Evolutionary conservation across 2,888 invertebrate species (phyloP).

Genomic region (Hirtodrosophila alboralis): DNA sequence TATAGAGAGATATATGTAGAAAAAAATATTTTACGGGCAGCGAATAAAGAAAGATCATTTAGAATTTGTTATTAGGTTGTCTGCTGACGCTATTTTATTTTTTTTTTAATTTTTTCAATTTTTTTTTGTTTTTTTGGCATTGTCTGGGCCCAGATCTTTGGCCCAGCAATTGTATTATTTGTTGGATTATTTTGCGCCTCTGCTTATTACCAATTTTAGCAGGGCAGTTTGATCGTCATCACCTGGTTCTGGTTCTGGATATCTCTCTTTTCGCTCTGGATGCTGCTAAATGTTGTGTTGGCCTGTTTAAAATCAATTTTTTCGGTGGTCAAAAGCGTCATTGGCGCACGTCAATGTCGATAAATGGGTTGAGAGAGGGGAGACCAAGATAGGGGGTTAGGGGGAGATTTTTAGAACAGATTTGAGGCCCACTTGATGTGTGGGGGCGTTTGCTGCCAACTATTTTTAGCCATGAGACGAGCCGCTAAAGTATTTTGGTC

Average conservation of each 20-base stretch:
- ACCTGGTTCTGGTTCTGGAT: constrained; percentile 57
- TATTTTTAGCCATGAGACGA: constrained; percentile 75
- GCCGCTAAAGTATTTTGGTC: constrained; percentile 74
- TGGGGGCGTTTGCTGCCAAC: constrained; percentile 43
- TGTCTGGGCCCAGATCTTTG: constrained; percentile 58
- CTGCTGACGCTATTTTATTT: constrained; percentile 73
- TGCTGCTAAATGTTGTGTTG: constrained; percentile 28
- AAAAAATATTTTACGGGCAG: constrained; percentile 23
- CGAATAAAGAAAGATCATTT: constrained; percentile 32
- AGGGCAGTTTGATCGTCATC: constrained; percentile 56
- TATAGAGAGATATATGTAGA: constrained; percentile 2
- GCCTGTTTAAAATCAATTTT: constrained; percentile 64
- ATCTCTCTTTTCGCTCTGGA: no score
- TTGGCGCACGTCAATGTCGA: constrained; percentile 72
- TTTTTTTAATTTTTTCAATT: no score
- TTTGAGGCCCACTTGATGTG: constrained; percentile 13
- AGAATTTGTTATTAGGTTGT: constrained; percentile 23
- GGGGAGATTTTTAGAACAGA: background rate
- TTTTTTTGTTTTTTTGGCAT: constrained; percentile 48
- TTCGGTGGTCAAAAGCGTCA: constrained; percentile 66
- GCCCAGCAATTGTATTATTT: constrained; percentile 39
- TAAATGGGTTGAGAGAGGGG: constrained; percentile 4
- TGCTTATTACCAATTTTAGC: constrained; percentile 54
- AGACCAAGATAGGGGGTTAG: background rate
- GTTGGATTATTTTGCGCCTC: constrained; percentile 30